Base-by-base conservation (phyloP, 1,140 invertebrate species). In the Potamilus streckersoni region DNA sequence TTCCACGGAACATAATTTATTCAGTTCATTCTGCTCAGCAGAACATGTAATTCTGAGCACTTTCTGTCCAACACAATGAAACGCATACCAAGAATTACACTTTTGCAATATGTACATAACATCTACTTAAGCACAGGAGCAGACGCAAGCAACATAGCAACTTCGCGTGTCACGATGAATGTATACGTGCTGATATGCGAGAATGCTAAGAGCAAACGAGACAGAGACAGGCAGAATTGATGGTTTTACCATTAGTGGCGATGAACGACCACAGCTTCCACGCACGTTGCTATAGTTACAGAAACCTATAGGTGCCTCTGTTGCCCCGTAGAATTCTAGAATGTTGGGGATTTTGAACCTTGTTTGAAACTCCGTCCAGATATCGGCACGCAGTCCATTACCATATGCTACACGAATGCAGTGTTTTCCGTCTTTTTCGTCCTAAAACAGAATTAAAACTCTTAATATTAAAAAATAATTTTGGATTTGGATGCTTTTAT, bases 381-480 rank as follows among this genome's bases (percentile, higher is more conserved):
- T 81, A 65, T 85, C 83, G 16, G 49, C 61, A 1, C 83, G 62
- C 38, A 85, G 73, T 27, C 83, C 83, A 49, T 85, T 85, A 15
- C 83, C 83, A 27, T 77, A 60, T 2, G 78, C 76, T 16, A 74
- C 23, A 57, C 76, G 59, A 14, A 85, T 56, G 6, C 55, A 67
- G 61, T 85, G 83, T 11, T 49, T 49, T 6, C 38, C 38, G 11
- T 69, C 55, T 49, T 55, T 78, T 49, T 81, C 80, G 14, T 66
- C 20, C 16, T 64, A 62, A 49, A 73, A 65, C 2, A 63, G 11
- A 72, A 70, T 65, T 65, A 16, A 31, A 16, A 65, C n/a, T 6
- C n/a, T 65, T n/a, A 17, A 65, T n/a, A 23, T 23, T 38, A 49
- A 11, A 38, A 2, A 57, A 14, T 69, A 66, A 58, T 74, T 69